These are phyloP conservation scores for Denticeps clupeoides DNA, from an alignment of 2,797 vertebrate species.

Conservation along the genomic window DNA sequence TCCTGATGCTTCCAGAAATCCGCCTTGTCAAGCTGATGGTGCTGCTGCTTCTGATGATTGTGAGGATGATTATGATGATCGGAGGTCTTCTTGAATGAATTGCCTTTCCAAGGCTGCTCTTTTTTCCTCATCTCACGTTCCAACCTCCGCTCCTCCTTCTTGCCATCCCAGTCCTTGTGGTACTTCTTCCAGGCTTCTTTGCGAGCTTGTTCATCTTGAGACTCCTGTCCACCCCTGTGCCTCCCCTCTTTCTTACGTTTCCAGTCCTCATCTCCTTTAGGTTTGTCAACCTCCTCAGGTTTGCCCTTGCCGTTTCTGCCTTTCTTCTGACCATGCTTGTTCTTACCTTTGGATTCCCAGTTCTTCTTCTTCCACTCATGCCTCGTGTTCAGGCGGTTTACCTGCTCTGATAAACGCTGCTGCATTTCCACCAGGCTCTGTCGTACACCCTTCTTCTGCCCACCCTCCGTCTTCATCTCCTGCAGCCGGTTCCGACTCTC, in stretches of 20 bases:
- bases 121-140: conserved; percentile 55
- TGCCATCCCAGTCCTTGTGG: conserved; percentile 57
- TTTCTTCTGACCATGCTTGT: conserved; percentile 24
- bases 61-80: conserved; percentile 9
- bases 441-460: conserved; percentile 38
- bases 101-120: conserved; percentile 51
- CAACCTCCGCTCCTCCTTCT: conserved; percentile 47
- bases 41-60: conserved; percentile 27
- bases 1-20: conserved; percentile 59
- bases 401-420: conserved; percentile 50
- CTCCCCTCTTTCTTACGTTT: conserved; percentile 8
- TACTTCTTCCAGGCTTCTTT: conserved; percentile 54
- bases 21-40: conserved; percentile 21
- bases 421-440: conserved; percentile 53
- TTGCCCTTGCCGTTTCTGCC: conserved; percentile 1
- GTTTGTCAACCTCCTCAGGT: conserved; percentile 14
- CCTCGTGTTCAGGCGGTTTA: conserved; percentile 47
- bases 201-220: conserved; percentile 31
- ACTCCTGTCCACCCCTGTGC: too few species aligned
- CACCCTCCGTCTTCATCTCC: conserved; percentile 44
- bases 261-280: conserved; percentile 25
- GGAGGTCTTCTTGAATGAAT: conserved; percentile 16
- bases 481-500: conserved; percentile 53
- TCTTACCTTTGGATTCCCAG: conserved; percentile 41
- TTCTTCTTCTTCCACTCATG: conserved; percentile 36